phyloP scores from a whole-genome alignment of 2,888 invertebrate genomes.

The Aproaerema taeniolella region DNA sequence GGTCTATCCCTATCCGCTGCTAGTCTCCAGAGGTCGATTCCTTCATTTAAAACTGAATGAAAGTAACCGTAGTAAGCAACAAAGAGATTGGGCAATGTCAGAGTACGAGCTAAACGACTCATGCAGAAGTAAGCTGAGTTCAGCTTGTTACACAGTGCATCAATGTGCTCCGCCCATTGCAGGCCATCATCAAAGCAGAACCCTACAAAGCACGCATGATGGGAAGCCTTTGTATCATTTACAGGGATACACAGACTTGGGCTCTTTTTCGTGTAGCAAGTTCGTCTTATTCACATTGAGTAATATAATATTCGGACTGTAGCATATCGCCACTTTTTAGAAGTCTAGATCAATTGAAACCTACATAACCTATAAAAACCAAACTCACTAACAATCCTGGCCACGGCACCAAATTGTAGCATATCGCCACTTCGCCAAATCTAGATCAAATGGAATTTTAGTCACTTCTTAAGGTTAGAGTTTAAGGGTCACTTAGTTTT shows the following conservation, averaged over 20 bases:
- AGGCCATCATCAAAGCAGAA: not conserved
- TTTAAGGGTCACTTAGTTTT: no score
- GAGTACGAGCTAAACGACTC: not conserved
- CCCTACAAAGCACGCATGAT: not conserved
- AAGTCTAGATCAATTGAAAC: no score
- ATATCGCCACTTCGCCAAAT: no score
- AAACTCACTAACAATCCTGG: no score
- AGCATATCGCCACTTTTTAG: no score
- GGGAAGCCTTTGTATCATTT: not conserved
- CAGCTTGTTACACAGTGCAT: not conserved
- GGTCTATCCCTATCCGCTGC: not conserved
- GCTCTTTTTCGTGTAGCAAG: not conserved
- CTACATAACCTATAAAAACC: no score
- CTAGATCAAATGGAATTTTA: no score
- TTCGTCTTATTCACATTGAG: not conserved
- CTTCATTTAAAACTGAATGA: not conserved
- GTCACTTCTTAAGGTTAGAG: no score
- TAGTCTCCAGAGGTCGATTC: not conserved
- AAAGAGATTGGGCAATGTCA: not conserved
- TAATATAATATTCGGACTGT: no score
- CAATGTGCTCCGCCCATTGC: not conserved
- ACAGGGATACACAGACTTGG: not conserved
- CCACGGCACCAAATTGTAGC: no score
- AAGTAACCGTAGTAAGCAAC: not conserved
- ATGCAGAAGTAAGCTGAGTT: not conserved